Conservation (phyloP, 2,888 invertebrate species). For the Chymomyza amoena region DNA sequence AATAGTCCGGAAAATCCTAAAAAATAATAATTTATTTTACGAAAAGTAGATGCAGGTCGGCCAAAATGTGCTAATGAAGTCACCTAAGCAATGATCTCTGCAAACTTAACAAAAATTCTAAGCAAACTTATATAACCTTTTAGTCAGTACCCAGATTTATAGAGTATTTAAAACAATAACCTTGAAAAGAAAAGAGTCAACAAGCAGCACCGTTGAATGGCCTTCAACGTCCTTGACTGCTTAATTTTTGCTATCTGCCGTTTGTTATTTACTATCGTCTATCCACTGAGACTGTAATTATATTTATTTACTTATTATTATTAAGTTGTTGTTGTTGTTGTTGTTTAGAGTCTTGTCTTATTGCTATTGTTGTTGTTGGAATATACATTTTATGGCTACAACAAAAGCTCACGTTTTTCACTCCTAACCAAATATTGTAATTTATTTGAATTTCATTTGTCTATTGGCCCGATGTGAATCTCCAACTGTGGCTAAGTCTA, state of each 20-base stretch:
- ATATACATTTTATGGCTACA: conserved; percentile 20
- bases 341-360: neutral
- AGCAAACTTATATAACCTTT: neutral
- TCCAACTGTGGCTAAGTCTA: conserved; percentile 38
- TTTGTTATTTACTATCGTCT: conserved; percentile 10
- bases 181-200: neutral
- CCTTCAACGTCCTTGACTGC: conserved; percentile 69
- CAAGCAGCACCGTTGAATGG: conserved; percentile 58
- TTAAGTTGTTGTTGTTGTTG: conserved; percentile 33
- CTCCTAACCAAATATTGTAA: conserved; percentile 67
- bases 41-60: too few species aligned
- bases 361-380: conserved; percentile 34
- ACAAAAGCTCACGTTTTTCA: conserved; percentile 56
- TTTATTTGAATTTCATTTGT: conserved; percentile 57
- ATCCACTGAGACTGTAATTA: conserved; percentile 59
- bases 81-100: too few species aligned
- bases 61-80: too few species aligned
- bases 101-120: neutral
- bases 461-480: neutral
- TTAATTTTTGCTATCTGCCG: conserved; percentile 31
- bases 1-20: too few species aligned
- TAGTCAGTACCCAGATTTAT: neutral
- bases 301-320: conserved; percentile 66
- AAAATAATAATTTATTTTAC: too few species aligned
- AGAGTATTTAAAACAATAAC: neutral